Evolutionary conservation across 1,140 invertebrate species (phyloP), one percentile per base, ranked within the genome.

Genomic region (Homarus americanus): DNA sequence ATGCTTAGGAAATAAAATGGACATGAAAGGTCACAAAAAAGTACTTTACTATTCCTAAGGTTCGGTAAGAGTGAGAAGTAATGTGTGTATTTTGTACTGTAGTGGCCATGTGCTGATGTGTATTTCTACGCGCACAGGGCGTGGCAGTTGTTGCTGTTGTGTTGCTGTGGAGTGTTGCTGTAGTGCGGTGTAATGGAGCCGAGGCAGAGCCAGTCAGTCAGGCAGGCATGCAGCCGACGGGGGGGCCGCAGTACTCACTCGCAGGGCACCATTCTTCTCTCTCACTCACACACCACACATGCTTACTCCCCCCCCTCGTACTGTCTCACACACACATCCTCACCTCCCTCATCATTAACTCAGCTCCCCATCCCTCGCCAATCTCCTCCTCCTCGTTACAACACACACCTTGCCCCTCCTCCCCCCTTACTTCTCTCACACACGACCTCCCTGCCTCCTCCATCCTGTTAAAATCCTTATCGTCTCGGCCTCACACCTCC

Each of bases 111-210:
- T 86, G 83, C 83, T 86, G 83, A 86, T 86, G 83, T 86, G 28
- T 86, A 86, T 86, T 86, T 86, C 83, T 86, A 86, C 83, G 83
- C 83, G 83, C 83, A 86, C 83, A 86, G 83, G 83, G 83, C 83
- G 83, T 86, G 83, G 83, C 83, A 86, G 83, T 86, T 86, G 83
- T 86, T 86, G 83, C 83, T 86, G 83, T 86, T 86, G 83, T 86
- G 83, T 86, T 86, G 83, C 83, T 86, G 83, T 86, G 83, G 83
- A 86, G 83, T 86, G 83, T 86, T 86, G 83, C 83, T 75, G 83
- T 86, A 86, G 83, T 75, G 83, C 83, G 49, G 83, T 86, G 82
- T 83, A 69, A 83, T 83, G 82, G 82, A 83, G 82, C 82, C 58
- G 82, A 69, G 82, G 82, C 82, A 83, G 82, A 83, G 82, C 82